A percentile compares a stretch with the other conserved stretches of the same genome.
These are phyloP conservation scores for Diorhabda sublineata DNA, from an alignment of 1,140 invertebrate species.

Conservation along the genomic window DNA sequence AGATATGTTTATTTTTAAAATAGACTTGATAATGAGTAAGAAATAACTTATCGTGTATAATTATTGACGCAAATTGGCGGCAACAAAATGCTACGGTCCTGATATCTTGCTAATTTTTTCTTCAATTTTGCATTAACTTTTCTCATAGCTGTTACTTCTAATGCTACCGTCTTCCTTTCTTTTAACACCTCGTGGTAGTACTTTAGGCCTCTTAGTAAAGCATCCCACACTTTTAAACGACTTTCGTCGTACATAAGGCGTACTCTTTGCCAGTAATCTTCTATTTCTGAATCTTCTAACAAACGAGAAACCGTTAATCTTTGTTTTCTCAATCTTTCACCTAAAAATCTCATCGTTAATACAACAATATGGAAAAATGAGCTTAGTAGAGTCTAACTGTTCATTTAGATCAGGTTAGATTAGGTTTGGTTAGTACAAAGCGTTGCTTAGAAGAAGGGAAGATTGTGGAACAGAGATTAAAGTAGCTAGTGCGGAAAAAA, in stretches of 20 bases:
- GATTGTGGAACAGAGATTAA: too few relatives aligned
- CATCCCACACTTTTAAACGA: constrained; percentile 54
- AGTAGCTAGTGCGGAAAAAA: too few relatives aligned
- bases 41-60: neutral
- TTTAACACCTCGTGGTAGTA: constrained; percentile 51
- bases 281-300: constrained; percentile 50
- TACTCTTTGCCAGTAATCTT: constrained; percentile 51
- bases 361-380: too few relatives aligned
- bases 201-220: constrained; percentile 51
- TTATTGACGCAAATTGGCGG: constrained; percentile 20
- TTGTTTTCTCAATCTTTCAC: constrained; percentile 27
- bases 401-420: too few relatives aligned
- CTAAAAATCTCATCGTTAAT: neutral
- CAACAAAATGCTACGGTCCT: constrained; percentile 28
- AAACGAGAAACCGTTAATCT: constrained; percentile 49
- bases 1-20: too few relatives aligned
- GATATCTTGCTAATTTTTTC: constrained; percentile 34
- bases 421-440: too few relatives aligned
- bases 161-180: constrained; percentile 36
- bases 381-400: too few relatives aligned
- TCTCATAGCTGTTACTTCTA: constrained; percentile 37
- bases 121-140: constrained; percentile 38
- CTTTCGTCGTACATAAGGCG: constrained; percentile 47
- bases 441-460: too few relatives aligned
- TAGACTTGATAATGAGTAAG: too few relatives aligned